phyloP scores from a whole-genome alignment of 1,140 invertebrate species.

The Cyphomyrmex costatus region DNA sequence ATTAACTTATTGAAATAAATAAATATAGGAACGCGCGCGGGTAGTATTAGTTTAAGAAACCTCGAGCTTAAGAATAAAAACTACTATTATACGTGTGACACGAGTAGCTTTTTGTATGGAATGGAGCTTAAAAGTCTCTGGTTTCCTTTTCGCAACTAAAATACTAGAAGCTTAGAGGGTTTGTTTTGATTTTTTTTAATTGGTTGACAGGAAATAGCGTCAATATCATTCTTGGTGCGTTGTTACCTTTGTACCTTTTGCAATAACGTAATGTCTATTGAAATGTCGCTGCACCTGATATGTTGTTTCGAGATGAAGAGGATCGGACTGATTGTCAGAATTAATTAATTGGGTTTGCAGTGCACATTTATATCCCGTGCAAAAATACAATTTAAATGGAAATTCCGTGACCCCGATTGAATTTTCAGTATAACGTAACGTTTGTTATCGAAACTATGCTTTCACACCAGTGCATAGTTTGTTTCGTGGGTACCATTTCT shows the following conservation, averaged over 20 bases:
- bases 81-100: slow-evolving; percentile 39
- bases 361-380: slow-evolving; percentile 41
- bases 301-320: slow-evolving; percentile 40
- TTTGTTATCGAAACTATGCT: slow-evolving; percentile 46
- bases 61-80: slow-evolving; percentile 25
- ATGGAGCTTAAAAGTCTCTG: slow-evolving; percentile 64
- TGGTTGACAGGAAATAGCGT: slow-evolving; percentile 6
- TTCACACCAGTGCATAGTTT: slow-evolving; percentile 24
- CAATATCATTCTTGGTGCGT: slow-evolving; percentile 35
- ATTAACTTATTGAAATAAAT: slow-evolving; percentile 3
- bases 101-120: slow-evolving; percentile 57
- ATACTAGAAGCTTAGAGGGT: slow-evolving; percentile 43
- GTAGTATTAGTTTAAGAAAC: not conserved
- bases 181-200: slow-evolving; percentile 21
- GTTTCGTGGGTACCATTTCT: slow-evolving; percentile 32
- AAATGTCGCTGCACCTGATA: slow-evolving; percentile 50
- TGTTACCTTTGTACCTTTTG: slow-evolving; percentile 43
- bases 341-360: slow-evolving; percentile 60
- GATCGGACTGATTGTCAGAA: slow-evolving; percentile 52
- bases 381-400: slow-evolving; percentile 64
- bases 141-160: slow-evolving; percentile 29
- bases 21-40: not conserved
- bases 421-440: slow-evolving; percentile 57
- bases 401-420: slow-evolving; percentile 61
- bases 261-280: slow-evolving; percentile 47